Percentiles rank a stretch among this genome's conserved stretches.
These are phyloP conservation scores for Loxodonta africana DNA, from an alignment of 2,113 vertebrate species.

Conservation along the genomic window DNA sequence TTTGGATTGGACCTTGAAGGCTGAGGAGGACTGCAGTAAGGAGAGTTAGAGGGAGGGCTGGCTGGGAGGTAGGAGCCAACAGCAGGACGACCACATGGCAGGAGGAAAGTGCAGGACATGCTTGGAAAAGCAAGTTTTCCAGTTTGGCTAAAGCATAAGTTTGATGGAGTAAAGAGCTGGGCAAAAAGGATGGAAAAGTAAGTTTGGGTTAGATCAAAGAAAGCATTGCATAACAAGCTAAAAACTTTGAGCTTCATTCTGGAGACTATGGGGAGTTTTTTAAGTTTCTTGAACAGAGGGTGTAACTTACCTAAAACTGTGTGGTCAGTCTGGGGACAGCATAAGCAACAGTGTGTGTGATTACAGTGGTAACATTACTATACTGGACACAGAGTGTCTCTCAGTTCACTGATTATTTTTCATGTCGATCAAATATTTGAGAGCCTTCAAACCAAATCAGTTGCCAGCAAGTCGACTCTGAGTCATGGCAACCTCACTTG, in stretches of 20 bases:
- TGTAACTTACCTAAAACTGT: background rate
- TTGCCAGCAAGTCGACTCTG: background rate
- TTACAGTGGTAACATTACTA: background rate
- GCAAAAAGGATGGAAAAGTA: background rate
- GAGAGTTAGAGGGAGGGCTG: background rate
- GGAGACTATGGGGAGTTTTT: background rate
- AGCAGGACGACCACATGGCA: background rate
- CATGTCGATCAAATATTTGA: background rate
- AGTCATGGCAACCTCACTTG: too few species aligned
- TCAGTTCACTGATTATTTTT: constrained; percentile 9
- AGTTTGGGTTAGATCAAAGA: background rate
- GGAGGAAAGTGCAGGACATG: background rate
- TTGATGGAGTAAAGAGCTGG: background rate
- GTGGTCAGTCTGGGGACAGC: background rate
- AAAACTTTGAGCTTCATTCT: constrained; percentile 10
- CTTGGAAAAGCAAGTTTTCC: constrained; percentile 14
- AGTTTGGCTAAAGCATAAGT: background rate
- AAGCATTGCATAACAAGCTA: background rate
- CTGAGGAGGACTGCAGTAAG: background rate
- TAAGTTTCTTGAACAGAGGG: background rate
- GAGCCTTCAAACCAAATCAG: background rate
- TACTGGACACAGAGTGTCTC: background rate
- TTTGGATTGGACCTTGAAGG: background rate
- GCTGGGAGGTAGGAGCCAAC: background rate
- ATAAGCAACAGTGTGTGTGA: background rate